A percentile compares a stretch with the other conserved stretches of the same genome.
These are phyloP conservation scores for Pogonomyrmex californicus DNA, from an alignment of 1,140 invertebrate genomes.

Conservation along the genomic window DNA sequence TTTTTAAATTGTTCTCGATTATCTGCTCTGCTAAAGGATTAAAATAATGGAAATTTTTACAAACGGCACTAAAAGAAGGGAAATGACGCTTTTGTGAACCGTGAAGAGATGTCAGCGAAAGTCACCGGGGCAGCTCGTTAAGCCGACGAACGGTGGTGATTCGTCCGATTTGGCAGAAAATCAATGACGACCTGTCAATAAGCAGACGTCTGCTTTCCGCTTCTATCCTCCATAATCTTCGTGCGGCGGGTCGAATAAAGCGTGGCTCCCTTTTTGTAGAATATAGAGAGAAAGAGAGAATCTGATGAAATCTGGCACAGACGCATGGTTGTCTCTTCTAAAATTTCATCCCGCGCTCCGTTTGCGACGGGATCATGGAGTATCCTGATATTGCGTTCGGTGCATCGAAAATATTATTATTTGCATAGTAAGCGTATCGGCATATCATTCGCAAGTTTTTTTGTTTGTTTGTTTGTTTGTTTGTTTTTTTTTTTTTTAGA, in stretches of 20 bases:
- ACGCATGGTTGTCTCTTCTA: slow-evolving; percentile 58
- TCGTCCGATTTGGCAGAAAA: slow-evolving; percentile 68
- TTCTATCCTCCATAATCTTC: slow-evolving; percentile 56
- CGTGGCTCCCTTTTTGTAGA: slow-evolving; percentile 48
- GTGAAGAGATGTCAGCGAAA: slow-evolving; percentile 45
- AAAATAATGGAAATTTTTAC: slow-evolving; percentile 43
- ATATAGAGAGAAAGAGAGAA: slow-evolving; percentile 54
- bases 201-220: slow-evolving; percentile 56
- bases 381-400: slow-evolving; percentile 56
- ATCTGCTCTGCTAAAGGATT: not conserved
- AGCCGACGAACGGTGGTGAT: slow-evolving; percentile 60
- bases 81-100: slow-evolving; percentile 49
- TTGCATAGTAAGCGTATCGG: slow-evolving; percentile 54
- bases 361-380: slow-evolving; percentile 44
- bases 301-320: slow-evolving; percentile 61
- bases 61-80: slow-evolving; percentile 36
- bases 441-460: slow-evolving; percentile 19
- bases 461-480: not conserved
- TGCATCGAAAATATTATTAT: slow-evolving; percentile 62
- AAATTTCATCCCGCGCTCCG: slow-evolving; percentile 55
- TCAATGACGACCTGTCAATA: slow-evolving; percentile 73
- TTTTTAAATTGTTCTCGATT: not conserved
- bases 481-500: too few relatives aligned
- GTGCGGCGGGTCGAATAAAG: slow-evolving; percentile 42
- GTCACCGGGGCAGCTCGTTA: slow-evolving; percentile 51